Evolutionary conservation across 2,113 vertebrate species (phyloP).

Genomic region (Hippocampus barbouri): DNA sequence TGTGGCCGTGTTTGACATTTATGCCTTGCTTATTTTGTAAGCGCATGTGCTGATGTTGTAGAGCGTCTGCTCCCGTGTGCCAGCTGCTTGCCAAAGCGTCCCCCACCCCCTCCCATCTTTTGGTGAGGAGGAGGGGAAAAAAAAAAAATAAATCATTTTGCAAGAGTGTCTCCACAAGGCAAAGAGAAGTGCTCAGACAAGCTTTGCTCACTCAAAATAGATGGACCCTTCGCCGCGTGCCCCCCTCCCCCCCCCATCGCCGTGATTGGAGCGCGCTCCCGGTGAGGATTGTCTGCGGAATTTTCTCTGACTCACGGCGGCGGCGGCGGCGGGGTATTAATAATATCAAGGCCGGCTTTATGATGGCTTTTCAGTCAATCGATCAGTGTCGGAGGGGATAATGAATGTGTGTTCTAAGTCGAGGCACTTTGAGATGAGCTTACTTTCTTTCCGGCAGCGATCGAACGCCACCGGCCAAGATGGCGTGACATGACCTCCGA

Average conservation of each 20-base stretch:
- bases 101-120: neutral
- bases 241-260: neutral
- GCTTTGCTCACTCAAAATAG: conserved; percentile 56
- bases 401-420: conserved; percentile 20
- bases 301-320: conserved; percentile 47
- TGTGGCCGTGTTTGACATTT: conserved; percentile 32
- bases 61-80: conserved; percentile 7
- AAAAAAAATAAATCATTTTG: conserved; percentile 54
- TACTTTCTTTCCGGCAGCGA: neutral
- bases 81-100: conserved; percentile 32
- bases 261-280: conserved; percentile 43
- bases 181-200: conserved; percentile 42
- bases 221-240: conserved; percentile 34
- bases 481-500: neutral
- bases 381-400: conserved; percentile 27
- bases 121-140: conserved; percentile 10
- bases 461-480: neutral
- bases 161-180: conserved; percentile 38
- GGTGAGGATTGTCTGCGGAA: conserved; percentile 52
- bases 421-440: conserved; percentile 7
- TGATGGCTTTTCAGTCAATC: conserved; percentile 46
- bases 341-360: conserved; percentile 38
- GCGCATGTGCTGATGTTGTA: conserved; percentile 15
- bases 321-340: conserved; percentile 43
- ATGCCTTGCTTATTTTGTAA: conserved; percentile 9